A percentile compares a stretch with the other conserved stretches of the same genome.
These are phyloP conservation scores for Gryon sp. DNA, from an alignment of 1,140 invertebrate genomes.

Conservation along the genomic window DNA sequence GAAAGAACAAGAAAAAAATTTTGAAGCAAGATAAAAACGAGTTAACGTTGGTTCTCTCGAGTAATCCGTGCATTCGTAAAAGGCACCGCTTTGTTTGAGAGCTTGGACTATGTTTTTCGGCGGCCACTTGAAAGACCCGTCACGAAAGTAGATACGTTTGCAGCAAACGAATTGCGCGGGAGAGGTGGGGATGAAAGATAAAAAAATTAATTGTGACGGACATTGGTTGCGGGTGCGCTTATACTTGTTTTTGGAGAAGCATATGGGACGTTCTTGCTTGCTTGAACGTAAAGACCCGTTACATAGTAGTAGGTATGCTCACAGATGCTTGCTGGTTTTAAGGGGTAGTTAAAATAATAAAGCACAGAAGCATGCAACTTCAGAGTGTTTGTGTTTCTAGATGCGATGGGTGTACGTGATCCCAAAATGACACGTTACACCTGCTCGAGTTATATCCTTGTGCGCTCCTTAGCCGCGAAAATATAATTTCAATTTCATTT, in stretches of 20 bases:
- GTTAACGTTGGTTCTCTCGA: conserved; percentile 22
- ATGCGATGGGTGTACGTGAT: conserved; percentile 62
- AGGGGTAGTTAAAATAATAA: conserved; percentile 75
- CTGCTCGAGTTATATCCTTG: conserved; percentile 45
- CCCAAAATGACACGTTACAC: conserved; percentile 67
- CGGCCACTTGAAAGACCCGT: conserved; percentile 47
- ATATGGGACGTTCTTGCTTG: conserved; percentile 53
- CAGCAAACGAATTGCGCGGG: neutral
- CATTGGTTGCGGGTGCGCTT: conserved; percentile 40
- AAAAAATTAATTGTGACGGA: conserved; percentile 60
- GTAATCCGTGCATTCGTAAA: conserved; percentile 28
- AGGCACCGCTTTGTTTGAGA: conserved; percentile 46
- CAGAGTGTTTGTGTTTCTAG: conserved; percentile 73
- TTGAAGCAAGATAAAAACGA: conserved; percentile 5
- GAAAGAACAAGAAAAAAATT: neutral
- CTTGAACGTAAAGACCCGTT: conserved; percentile 55
- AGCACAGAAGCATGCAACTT: conserved; percentile 63
- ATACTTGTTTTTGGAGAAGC: conserved; percentile 59
- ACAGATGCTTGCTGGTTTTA: conserved; percentile 69
- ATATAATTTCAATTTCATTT: neutral
- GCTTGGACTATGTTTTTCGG: conserved; percentile 22
- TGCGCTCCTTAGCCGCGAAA: too few species aligned
- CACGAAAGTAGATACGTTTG: conserved; percentile 16
- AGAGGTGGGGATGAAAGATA: too few species aligned
- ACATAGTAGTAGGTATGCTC: conserved; percentile 67